These are phyloP conservation scores for Axinella damicornis DNA, from an alignment of 37 sponge, comb jelly and placozoan species.

Conservation along the genomic window DNA sequence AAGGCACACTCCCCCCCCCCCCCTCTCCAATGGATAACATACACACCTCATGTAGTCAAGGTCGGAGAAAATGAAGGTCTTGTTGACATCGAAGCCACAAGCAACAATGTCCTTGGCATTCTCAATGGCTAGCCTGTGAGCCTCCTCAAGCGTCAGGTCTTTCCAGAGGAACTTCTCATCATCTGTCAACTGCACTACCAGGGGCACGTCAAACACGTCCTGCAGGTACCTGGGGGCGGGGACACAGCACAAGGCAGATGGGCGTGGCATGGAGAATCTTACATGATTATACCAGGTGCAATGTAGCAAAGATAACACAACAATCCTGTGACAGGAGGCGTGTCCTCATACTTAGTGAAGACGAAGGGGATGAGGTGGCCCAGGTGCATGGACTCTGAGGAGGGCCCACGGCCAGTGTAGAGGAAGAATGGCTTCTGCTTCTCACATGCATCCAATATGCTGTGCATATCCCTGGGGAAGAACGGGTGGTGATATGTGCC, in stretches of 20 bases:
- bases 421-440: constrained; percentile 95
- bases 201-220: constrained; percentile 98
- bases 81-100: constrained; percentile 94
- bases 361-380: constrained; percentile 98
- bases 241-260: too few species aligned
- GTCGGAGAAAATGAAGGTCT: constrained; percentile 99
- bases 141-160: constrained; percentile 91
- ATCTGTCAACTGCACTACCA: constrained; percentile 98
- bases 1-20: too few species aligned
- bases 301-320: too few species aligned
- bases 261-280: too few species aligned
- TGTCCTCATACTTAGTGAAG: constrained; percentile 93
- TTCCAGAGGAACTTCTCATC: constrained; percentile 99
- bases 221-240: constrained; percentile 95
- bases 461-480: constrained; percentile 77
- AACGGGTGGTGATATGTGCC: background rate
- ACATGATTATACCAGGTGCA: too few species aligned
- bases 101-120: constrained; percentile 99
- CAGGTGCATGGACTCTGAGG: constrained; percentile 98
- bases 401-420: constrained; percentile 98
- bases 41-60: constrained; percentile 92
- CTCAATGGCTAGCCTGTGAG: constrained; percentile 86
- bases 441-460: constrained; percentile 88
- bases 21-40: too few species aligned
- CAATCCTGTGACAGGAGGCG: background rate